A percentile compares a stretch with the other conserved stretches of the same genome.
Conservation (phyloP, 2,113 vertebrate species). For the Rhinogobius similis region DNA sequence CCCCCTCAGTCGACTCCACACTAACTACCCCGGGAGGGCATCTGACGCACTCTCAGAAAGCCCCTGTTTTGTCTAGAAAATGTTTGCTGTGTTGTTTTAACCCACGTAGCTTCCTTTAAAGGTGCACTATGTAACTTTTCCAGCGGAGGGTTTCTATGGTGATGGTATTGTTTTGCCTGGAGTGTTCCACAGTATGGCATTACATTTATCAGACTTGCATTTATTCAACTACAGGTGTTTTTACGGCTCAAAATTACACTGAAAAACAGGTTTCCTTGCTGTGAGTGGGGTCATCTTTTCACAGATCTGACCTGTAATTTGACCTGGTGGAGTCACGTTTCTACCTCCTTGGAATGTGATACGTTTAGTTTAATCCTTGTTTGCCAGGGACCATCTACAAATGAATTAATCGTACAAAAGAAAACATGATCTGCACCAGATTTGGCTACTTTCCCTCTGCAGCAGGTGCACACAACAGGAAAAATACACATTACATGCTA, state of each 20-base stretch:
- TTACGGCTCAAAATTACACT: too few relatives aligned
- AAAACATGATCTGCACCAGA: too few relatives aligned
- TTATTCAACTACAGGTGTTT: too few relatives aligned
- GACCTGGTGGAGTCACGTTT: not conserved
- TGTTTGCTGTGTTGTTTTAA: not conserved
- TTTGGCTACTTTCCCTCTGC: too few relatives aligned
- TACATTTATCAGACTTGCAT: not conserved
- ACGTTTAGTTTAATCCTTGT: not conserved
- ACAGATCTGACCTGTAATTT: too few relatives aligned
- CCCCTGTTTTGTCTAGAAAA: not conserved
- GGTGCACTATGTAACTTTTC: not conserved
- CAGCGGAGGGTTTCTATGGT: not conserved
- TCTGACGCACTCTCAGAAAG: not conserved
- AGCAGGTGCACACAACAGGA: too few relatives aligned
- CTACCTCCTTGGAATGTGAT: too few relatives aligned
- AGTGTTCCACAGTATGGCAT: not conserved
- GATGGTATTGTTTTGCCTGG: not conserved
- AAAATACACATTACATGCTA: too few relatives aligned
- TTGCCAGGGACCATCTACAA: too few relatives aligned
- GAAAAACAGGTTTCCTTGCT: not conserved
- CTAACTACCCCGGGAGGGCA: not conserved
- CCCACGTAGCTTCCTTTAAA: constrained; percentile 11
- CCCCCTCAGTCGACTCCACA: too few relatives aligned
- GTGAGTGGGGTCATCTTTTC: too few relatives aligned
- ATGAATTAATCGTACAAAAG: too few relatives aligned